Percentiles rank a stretch among this genome's conserved stretches.
phyloP scores from a whole-genome alignment of 2,888 invertebrate species.

The Syrista parreyssii region DNA sequence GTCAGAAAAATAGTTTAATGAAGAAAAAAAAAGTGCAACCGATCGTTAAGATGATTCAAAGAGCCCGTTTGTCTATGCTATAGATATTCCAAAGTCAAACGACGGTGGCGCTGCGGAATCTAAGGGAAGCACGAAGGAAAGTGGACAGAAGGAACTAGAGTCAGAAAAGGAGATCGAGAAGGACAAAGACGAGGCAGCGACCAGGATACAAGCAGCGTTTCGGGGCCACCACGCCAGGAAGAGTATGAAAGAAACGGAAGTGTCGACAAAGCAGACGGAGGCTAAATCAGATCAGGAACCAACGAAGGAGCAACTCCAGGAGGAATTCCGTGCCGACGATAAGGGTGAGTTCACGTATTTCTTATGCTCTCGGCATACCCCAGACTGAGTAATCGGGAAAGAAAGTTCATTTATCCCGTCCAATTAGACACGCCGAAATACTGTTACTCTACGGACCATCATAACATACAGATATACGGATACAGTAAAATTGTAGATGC shows the following conservation, averaged over 20 bases:
- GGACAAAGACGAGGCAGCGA: constrained; percentile 75
- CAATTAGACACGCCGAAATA: neutral
- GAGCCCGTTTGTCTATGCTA: neutral
- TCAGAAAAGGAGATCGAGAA: constrained; percentile 34
- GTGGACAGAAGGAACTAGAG: constrained; percentile 77
- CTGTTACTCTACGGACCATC: neutral
- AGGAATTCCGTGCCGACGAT: constrained; percentile 84
- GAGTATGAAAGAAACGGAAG: constrained; percentile 73
- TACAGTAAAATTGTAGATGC: neutral
- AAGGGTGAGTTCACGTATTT: constrained; percentile 71
- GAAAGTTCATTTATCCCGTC: neutral
- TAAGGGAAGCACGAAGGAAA: constrained; percentile 84
- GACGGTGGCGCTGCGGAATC: constrained; percentile 28
- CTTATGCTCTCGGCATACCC: neutral
- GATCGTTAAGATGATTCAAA: neutral
- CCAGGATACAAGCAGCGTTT: constrained; percentile 90
- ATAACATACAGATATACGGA: neutral
- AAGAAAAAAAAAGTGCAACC: no score
- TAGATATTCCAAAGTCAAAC: constrained; percentile 8
- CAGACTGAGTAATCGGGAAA: neutral
- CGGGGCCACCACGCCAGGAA: constrained; percentile 85
- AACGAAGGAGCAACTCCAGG: constrained; percentile 78
- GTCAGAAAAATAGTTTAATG: neutral
- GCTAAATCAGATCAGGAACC: constrained; percentile 69
- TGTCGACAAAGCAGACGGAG: constrained; percentile 60